phyloP scores from a whole-genome alignment of 1,140 invertebrate species.

The Hylyphantes graminicola region DNA sequence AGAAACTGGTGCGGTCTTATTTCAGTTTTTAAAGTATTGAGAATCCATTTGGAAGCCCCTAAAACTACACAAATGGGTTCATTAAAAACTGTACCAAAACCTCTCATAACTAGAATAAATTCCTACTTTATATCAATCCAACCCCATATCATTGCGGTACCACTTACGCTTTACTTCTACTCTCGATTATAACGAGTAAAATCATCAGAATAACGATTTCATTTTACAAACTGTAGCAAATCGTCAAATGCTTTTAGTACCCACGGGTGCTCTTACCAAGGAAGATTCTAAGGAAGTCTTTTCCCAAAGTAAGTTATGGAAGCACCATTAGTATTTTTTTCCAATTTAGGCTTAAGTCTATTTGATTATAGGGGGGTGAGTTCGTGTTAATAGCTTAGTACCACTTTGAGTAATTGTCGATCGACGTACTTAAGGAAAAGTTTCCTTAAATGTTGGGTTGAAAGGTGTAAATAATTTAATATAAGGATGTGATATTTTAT shows the following conservation, averaged over 20 bases:
- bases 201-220: slow-evolving; percentile 37
- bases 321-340: slow-evolving; percentile 41
- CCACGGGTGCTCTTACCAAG: slow-evolving; percentile 8
- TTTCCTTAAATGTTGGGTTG: too few relatives aligned
- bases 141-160: background rate
- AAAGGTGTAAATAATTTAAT: too few relatives aligned
- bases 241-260: slow-evolving; percentile 23
- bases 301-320: slow-evolving; percentile 45
- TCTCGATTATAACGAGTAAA: background rate
- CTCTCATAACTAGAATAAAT: too few relatives aligned
- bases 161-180: background rate
- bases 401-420: slow-evolving; percentile 42
- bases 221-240: slow-evolving; percentile 4
- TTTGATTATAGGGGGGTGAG: slow-evolving; percentile 23
- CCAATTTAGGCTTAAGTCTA: background rate
- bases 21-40: too few relatives aligned
- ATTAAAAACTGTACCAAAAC: too few relatives aligned
- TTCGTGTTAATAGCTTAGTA: slow-evolving; percentile 28
- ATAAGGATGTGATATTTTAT: too few relatives aligned
- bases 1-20: too few relatives aligned
- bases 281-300: slow-evolving; percentile 5
- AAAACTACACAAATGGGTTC: too few relatives aligned
- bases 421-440: background rate
- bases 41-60: too few relatives aligned
- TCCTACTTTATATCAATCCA: too few relatives aligned